Evolutionary conservation across 30 jellyfish, hydroid and myxozoan genomes (phyloP), one percentile per base, ranked within the genome.

Genomic region (Chrysaora quinquecirrha): DNA sequence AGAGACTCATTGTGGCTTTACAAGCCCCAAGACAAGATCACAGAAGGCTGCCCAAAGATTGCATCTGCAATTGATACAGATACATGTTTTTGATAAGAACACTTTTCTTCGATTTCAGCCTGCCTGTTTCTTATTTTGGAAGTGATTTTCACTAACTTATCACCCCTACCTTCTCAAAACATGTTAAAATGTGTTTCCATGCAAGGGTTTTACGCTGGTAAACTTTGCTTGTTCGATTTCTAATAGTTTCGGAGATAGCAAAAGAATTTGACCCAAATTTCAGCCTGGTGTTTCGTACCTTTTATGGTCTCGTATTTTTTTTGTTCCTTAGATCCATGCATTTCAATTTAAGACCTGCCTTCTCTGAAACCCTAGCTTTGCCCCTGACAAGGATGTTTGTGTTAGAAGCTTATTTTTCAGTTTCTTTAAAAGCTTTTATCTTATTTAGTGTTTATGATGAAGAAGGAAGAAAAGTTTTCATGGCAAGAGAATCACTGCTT

Each of bases 401-500:
- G n/a, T n/a, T n/a, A n/a, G n/a, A n/a, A n/a, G 58, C 58, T 43
- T 9, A 6, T 43, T 9, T 16, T 16, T 9, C 9, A 43, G 58
- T 6, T 43, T 43, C 58, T 6, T 43, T 9, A 43, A 43, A 43
- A 43, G 16, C 58, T 43, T 43, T 43, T 16, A 43, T n/a, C n/a
- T n/a, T 9, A 43, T 6, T 48, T 30, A 87, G 96, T 64, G 70
- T 30, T 3, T 80, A 88, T 66, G 97, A 88, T 80, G 89, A 81
- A 31, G 82, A 88, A n/a, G 97, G 97, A 32, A 47, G 76, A 49
- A 88, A 88, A 66, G 49, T 64, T 33, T 88, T 88, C 75, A 67
- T 79, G 0, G 89, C 88, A 0, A 64, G 97, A 65, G 97, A 88
- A 48, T 88, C 97, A 30, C 89, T 79, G 34, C 66, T 88, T 12